A percentile compares a stretch with the other conserved stretches of the same genome.
Evolutionary conservation across 2,113 vertebrate genomes (phyloP).

Genomic region (Odocoileus virginianus): DNA sequence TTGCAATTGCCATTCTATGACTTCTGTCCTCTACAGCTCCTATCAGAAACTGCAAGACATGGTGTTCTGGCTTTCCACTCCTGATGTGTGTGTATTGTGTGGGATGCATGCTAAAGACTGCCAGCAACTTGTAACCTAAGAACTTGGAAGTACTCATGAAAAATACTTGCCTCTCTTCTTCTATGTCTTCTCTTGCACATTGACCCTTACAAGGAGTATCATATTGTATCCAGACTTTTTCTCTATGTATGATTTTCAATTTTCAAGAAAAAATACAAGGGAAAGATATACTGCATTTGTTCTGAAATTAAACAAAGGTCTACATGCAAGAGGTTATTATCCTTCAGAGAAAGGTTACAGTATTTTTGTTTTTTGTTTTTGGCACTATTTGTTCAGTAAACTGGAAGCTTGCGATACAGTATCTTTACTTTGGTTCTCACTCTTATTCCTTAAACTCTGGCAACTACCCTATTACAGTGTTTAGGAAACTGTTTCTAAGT

Average conservation of each 20-base stretch:
- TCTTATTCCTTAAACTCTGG: not conserved
- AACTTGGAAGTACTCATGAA: not conserved
- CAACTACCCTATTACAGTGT: not conserved
- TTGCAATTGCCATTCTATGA: slow-evolving; percentile 53
- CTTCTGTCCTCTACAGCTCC: slow-evolving; percentile 37
- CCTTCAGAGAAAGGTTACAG: not conserved
- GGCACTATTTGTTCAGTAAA: not conserved
- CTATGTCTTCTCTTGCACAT: not conserved
- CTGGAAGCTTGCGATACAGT: rapidly evolving
- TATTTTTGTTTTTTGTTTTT: not conserved
- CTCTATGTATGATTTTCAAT: not conserved
- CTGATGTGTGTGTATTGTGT: slow-evolving; percentile 14
- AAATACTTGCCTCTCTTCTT: not conserved
- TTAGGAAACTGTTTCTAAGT: not conserved
- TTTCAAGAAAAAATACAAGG: not conserved
- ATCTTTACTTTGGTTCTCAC: not conserved
- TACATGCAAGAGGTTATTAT: not conserved
- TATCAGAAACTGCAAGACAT: slow-evolving; percentile 27
- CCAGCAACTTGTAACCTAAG: not conserved
- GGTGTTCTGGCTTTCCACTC: slow-evolving; percentile 28
- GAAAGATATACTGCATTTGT: not conserved
- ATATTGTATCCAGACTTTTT: not conserved
- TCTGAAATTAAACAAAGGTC: not conserved
- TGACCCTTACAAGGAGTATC: not conserved
- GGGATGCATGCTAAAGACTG: not conserved